Evolutionary conservation across 2,113 vertebrate genomes (phyloP), one percentile per base, ranked within the genome.

Genomic region (Oxygymnocypris stewartii): DNA sequence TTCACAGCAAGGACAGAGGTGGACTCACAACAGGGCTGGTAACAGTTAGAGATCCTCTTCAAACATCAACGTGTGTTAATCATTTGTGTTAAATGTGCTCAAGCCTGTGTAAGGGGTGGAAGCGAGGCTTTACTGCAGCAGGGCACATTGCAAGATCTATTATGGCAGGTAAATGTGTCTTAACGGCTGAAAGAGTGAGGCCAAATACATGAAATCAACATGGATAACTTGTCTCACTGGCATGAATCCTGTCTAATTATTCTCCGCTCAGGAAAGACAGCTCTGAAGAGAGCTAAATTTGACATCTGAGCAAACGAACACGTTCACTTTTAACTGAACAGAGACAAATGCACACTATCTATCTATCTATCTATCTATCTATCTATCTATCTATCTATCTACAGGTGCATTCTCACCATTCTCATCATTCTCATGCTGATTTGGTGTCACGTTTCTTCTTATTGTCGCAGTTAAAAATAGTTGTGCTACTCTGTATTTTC

Each of bases 271-370:
- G 79, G 47, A 82, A 49, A 35, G 25, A 31, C 69, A 65, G 51
- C 80, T 81, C 57, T 88, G 87, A 88, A 81, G 67, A 80, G 47
- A 88, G 76, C 18, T 63, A 80, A 44, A 40, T 80, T 71, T 31
- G 65, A 44, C 61, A 69, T 51, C 76, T 67, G 76, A 85, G 79
- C 76, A 85, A 79, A 63, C 77, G 65, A 74, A 84, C 37, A 61
- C 3, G 11, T 37, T 47, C 23, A 54, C 49, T 10, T 59, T 59
- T 59, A 23, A n/a, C 57, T n/a, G 57, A 59, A 59, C 57, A 23
- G 23, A n/a, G 57, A 59, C 7, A n/a, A 2, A 59, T n/a, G 7
- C 20, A n/a, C 20, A 59, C 9, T 59, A 0, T 59, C 20, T 59
- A 2, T 18, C 51, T 54, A 4, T 59, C 63, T 54, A 47, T 7